Evolutionary conservation across 2,888 invertebrate genomes (phyloP).

Genomic region (Ophioninae sp.): DNA sequence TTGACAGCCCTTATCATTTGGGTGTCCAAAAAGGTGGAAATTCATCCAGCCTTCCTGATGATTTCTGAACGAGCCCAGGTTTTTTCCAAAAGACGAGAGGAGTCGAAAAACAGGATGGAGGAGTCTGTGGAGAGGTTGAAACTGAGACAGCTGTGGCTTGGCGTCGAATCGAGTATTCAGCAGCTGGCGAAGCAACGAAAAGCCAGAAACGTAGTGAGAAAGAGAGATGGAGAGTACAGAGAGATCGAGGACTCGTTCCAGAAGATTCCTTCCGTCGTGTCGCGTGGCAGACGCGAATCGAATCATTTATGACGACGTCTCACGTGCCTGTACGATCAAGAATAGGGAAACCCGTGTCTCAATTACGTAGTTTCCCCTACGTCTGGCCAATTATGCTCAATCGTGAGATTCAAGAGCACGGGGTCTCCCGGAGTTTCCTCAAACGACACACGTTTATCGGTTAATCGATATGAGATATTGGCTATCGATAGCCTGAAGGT

Average conservation of each 20-base stretch:
- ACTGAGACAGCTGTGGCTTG: constrained; percentile 58
- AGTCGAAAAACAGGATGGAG: constrained; percentile 39
- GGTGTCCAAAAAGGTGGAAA: background rate
- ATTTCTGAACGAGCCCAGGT: background rate
- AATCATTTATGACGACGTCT: constrained; percentile 35
- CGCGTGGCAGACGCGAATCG: constrained; percentile 56
- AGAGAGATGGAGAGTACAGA: constrained; percentile 21
- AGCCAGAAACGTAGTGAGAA: background rate
- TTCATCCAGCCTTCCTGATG: background rate
- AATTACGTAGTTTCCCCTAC: constrained; percentile 14
- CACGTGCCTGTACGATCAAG: constrained; percentile 13
- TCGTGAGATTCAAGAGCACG: background rate
- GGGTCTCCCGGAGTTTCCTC: background rate
- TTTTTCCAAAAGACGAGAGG: background rate
- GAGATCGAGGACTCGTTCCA: constrained; percentile 21
- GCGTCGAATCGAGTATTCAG: constrained; percentile 58
- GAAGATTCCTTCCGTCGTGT: constrained; percentile 12
- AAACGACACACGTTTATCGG: background rate
- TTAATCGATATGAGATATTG: background rate
- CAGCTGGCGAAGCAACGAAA: constrained; percentile 61
- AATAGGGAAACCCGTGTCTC: constrained; percentile 18
- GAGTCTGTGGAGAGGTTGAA: constrained; percentile 49
- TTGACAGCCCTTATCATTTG: background rate
- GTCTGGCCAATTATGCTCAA: constrained; percentile 18
- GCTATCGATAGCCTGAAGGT: background rate